Base-by-base conservation (phyloP, 2,888 invertebrate species). In the Hyppa rectilinea region DNA sequence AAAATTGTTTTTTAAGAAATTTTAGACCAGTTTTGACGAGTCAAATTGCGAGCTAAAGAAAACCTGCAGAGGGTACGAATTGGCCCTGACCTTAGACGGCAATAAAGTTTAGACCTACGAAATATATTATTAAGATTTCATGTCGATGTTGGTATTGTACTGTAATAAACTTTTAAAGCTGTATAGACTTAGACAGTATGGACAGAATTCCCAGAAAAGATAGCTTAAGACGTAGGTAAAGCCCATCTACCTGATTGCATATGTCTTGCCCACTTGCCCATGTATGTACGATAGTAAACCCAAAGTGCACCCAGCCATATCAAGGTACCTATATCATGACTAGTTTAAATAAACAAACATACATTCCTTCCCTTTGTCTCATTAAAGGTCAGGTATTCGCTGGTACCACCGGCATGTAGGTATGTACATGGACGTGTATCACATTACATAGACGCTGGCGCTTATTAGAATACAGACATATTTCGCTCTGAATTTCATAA, bases 321-420 rank as follows among this genome's bases (percentile, higher is more conserved):
- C 26, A n/a, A 45, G 47, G 20, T 43, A 36, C 26, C 7, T 45
- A 58, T 36, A 66, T 45, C 49, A 47, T 47, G 38, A n/a, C n/a
- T 77, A 43, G 47, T 53, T 43, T 47, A 58, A 58, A 71, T 64
- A 59, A 65, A 71, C 69, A 65, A 52, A 76, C 62, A 62, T 53
- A 74, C 76, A 82, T 72, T 69, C 83, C 76, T 66, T 66, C 65
- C 75, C 76, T 82, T 84, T 82, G 74, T 64, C 56, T 71, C 76
- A 59, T 59, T 69, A 74, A 81, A 84, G 71, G 62, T 68, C 67
- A 72, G 70, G 72, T 71, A 82, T 63, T 70, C 53, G 52, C 43
- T 68, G 61, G 73, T 66, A 60, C 81, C 58, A 45, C 65, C 31
- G 76, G 75, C n/a, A 75, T 66, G 75, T 43, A 34, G 26, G 45